Conservation (phyloP, 2,888 invertebrate species). For the Onchidella celtica region DNA sequence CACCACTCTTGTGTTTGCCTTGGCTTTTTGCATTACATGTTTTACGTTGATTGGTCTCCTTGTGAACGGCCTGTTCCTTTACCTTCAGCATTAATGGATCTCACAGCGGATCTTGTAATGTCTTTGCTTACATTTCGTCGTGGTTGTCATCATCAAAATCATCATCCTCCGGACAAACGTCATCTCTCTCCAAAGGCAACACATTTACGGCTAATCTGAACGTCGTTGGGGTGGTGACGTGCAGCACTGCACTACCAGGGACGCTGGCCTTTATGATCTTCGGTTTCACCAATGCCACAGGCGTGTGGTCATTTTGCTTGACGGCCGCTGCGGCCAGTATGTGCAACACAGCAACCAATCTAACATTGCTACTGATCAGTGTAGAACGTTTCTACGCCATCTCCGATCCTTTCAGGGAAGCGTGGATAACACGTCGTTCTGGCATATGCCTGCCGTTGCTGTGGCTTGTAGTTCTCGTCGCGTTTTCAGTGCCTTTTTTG, state of each 20-base stretch:
- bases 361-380: background rate
- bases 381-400: background rate
- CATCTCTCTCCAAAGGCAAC: background rate
- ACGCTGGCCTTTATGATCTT: background rate
- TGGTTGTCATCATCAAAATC: background rate
- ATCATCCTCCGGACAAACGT: background rate
- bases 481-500: background rate
- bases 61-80: background rate
- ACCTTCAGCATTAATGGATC: background rate
- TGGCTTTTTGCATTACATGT: background rate
- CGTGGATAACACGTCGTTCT: background rate
- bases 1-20: background rate
- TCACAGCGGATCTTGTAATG: background rate
- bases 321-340: background rate
- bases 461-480: background rate
- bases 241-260: constrained; percentile 3
- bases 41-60: background rate
- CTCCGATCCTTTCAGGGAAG: constrained; percentile 6
- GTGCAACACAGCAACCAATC: background rate
- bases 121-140: background rate
- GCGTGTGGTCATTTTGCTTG: background rate
- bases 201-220: background rate
- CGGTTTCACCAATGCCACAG: too few species aligned
- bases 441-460: background rate
- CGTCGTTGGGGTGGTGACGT: background rate